phyloP scores from a whole-genome alignment of 2,888 invertebrate species.

The Drosophila cracens region DNA sequence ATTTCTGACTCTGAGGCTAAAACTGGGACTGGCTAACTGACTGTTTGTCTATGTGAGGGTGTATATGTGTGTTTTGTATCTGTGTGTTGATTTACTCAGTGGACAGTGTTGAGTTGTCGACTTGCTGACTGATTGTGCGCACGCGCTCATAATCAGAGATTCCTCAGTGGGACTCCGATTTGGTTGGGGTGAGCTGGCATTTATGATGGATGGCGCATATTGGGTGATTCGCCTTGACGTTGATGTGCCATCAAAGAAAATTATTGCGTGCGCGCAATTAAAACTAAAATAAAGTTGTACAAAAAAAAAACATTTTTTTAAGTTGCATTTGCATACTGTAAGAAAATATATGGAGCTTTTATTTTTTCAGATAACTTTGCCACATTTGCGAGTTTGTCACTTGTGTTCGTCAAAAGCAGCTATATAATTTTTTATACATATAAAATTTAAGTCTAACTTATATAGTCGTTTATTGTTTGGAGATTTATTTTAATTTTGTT shows the following conservation, averaged over 20 bases:
- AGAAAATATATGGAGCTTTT: background rate
- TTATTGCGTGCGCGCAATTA: slow-evolving; percentile 79
- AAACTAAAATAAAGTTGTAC: slow-evolving; percentile 76
- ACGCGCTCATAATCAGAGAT: slow-evolving; percentile 76
- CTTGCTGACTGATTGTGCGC: slow-evolving; percentile 70
- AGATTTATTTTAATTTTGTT: background rate
- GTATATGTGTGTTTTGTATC: background rate
- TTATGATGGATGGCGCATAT: slow-evolving; percentile 77
- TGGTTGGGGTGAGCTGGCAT: slow-evolving; percentile 54
- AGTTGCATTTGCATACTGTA: slow-evolving; percentile 55
- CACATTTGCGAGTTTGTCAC: slow-evolving; percentile 13
- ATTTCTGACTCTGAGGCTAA: slow-evolving; percentile 45
- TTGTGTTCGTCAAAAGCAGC: background rate
- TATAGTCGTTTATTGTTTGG: background rate
- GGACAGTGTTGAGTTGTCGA: slow-evolving; percentile 16
- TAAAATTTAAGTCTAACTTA: background rate
- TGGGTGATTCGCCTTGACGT: slow-evolving; percentile 76
- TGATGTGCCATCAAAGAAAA: slow-evolving; percentile 79
- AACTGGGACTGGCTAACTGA: slow-evolving; percentile 17
- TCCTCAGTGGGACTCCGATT: slow-evolving; percentile 35
- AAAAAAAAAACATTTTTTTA: slow-evolving; percentile 8
- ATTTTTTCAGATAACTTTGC: background rate
- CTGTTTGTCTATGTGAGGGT: slow-evolving; percentile 3
- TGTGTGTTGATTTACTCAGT: slow-evolving; percentile 21
- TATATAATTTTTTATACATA: background rate